phyloP scores from a whole-genome alignment of 1,140 invertebrate genomes.

The Sitobion miscanthi region DNA sequence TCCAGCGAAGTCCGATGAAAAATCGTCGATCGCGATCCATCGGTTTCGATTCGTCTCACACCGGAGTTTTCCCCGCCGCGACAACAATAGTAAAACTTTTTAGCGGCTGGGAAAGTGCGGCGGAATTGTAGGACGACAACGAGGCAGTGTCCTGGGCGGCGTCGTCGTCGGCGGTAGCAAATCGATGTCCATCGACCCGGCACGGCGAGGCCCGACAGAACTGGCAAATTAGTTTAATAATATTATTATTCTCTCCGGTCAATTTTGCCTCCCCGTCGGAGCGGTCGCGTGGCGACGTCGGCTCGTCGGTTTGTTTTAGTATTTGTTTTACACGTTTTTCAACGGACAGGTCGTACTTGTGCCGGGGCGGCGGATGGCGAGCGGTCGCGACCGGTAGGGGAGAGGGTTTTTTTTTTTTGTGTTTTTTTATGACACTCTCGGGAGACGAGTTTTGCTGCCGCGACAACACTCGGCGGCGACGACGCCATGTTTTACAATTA shows the following conservation, averaged over 20 bases:
- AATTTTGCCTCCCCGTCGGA: neutral
- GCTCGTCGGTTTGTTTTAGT: neutral
- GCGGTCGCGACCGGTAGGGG: neutral
- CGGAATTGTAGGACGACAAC: neutral
- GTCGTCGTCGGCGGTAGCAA: neutral
- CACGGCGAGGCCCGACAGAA: neutral
- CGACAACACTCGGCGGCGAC: neutral
- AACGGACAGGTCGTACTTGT: neutral
- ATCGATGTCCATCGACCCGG: constrained; percentile 26
- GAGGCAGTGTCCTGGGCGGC: neutral
- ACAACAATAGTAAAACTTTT: neutral
- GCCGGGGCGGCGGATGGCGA: too few relatives aligned
- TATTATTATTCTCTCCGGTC: neutral
- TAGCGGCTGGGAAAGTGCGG: too few relatives aligned
- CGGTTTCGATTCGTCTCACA: neutral
- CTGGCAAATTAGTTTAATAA: constrained; percentile 7
- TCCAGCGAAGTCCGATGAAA: neutral
- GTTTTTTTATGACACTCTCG: constrained; percentile 8
- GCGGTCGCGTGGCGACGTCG: neutral
- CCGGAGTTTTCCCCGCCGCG: neutral
- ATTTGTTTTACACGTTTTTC: neutral
- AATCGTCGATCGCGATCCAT: neutral
- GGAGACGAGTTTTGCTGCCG: constrained; percentile 1
- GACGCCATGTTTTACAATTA: constrained; percentile 42
- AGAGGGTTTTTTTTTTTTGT: neutral